Base-by-base conservation (phyloP, 2,888 invertebrate genomes). In the Oxycera nigricornis region DNA sequence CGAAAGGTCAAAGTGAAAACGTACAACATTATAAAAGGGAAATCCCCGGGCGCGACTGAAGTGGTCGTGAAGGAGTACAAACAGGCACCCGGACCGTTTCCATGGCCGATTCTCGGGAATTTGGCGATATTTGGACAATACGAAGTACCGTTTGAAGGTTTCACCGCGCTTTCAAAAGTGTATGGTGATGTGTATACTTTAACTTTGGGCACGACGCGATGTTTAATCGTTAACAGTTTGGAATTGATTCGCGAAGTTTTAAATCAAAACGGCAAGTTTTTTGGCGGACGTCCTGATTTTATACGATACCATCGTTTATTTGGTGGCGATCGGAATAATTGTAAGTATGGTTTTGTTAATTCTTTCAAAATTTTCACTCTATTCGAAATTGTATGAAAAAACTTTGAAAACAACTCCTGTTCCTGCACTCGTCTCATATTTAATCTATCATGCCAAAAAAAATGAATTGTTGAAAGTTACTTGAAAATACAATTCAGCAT, bases 221-320 rank as follows among this genome's bases (percentile, higher is more conserved):
- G 93, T 83, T 85, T 94, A 22, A 90, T 94, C 26, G 92, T 94
- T 50, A 93, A 92, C 82, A 92, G 89, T 82, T 88, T 92, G 80
- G 88, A 89, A 17, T 84, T 91, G 35, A 92, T 93, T 77, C 88
- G 90, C 76, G 92, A 93, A 81, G 93, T 94, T 65, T 86, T 94
- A 26, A 92, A 93, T 81, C 90, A 91, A 76, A 93, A 92, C 80
- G 94, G 94, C 2, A 91, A 91, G 77, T 91, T 91, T 80, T 94
- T 95, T 83, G 94, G 93, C 1, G 93, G 94, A 11, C 87, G 95
- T 9, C 94, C 95, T 0, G 90, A 94, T 82, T 94, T 94, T 83
- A 82, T 91, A 78, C 87, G 95, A 20, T 95, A 93, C 83, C 91
- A 94, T 81, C 89, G 90, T 78, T 90, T 95, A 7, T 95, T 95